phyloP scores from a whole-genome alignment of 2,888 invertebrate species.

The Trachelus tabidus region DNA sequence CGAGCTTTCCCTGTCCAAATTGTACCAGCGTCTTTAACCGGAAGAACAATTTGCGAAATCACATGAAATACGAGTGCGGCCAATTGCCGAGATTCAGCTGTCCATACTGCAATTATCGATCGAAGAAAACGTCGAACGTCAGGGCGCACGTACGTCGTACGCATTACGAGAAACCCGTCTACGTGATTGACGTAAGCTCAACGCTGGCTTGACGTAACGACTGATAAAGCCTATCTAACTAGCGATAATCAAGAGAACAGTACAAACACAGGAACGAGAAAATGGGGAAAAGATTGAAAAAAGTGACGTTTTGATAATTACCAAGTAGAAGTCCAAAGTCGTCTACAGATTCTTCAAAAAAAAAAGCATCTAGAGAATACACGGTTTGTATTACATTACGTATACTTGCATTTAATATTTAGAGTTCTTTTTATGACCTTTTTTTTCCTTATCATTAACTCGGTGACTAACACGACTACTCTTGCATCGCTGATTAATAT shows the following conservation, averaged over 20 bases:
- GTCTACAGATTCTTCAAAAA: background rate
- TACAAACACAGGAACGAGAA: background rate
- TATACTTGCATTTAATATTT: background rate
- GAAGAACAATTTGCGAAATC: constrained; percentile 33
- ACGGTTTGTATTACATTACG: background rate
- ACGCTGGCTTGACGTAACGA: background rate
- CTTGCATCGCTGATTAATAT: background rate
- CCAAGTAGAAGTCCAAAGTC: background rate
- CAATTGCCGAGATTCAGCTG: constrained; percentile 54
- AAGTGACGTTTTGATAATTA: background rate
- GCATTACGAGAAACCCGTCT: constrained; percentile 28
- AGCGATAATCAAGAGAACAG: background rate
- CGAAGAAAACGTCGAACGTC: constrained; percentile 46
- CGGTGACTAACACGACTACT: background rate
- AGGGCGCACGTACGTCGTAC: constrained; percentile 44
- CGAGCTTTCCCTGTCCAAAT: constrained; percentile 9
- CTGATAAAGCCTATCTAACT: background rate
- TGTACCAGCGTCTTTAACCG: constrained; percentile 25
- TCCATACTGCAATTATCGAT: constrained; percentile 51
- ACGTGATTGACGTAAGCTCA: background rate
- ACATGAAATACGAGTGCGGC: constrained; percentile 37
- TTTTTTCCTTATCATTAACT: background rate
- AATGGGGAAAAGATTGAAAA: background rate
- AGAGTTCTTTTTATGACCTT: background rate
- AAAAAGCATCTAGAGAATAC: background rate